Base-by-base conservation (phyloP, 1,140 invertebrate genomes). In the Drosophila triauraria region DNA sequence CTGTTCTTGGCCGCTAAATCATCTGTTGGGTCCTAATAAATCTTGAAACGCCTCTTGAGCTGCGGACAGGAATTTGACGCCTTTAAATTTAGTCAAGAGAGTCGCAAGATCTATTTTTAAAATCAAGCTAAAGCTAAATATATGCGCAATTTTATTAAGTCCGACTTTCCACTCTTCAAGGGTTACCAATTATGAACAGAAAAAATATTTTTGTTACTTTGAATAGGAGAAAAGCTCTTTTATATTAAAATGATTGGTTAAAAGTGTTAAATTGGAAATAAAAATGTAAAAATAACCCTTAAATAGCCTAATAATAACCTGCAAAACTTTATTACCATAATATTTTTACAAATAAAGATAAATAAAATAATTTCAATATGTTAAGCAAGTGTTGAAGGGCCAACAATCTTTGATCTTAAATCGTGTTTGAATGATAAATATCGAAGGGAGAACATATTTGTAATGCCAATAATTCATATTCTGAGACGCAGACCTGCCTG, bases 11-110 rank as follows among this genome's bases (percentile, higher is more conserved):
- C 13, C 27, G 48, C 44, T 70, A 68, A 68, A 47, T 70, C 42
- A 70, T 44, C 8, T 47, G 13, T 46, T 68, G n/a, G 13, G 1
- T 23, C 0, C n/a, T 8, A 70, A 47, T 56, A 69, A 46, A 70
- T 70, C 67, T 68, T 46, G 15, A 13, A 17, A 30, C 62, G 27
- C 20, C 27, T n/a, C 20, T 48, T 47, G 12, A 51, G 17, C 40
- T 51, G 60, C n/a, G 35, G 12, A n/a, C n/a, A 32, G 67, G 58
- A 62, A 46, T 47, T 32, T 62, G 7, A 46, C 13, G 54, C n/a
- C n/a, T 47, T 54, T 68, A 40, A 70, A 40, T 56, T 70, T 47
- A 23, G 48, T 47, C 63, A 68, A 70, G 38, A 56, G 62, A 23
- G 15, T 23, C 13, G 8, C n/a, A 9, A 23, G 17, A 30, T 47